Conservation (phyloP, 2,113 vertebrate genomes). For the Gnathochromis pfefferi region DNA sequence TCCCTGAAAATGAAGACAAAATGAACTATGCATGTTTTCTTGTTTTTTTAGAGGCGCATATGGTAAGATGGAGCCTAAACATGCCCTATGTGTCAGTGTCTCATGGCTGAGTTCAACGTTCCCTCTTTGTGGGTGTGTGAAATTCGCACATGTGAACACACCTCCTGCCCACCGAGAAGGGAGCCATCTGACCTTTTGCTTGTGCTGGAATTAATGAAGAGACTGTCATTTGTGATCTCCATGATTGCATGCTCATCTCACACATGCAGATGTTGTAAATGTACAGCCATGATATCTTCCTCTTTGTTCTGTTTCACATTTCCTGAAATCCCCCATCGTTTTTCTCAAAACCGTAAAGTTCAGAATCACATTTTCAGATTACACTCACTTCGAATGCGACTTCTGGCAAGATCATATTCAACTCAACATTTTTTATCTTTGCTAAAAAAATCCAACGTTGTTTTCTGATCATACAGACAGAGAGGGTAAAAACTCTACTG, state of each 20-base stretch:
- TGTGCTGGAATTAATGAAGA: constrained; percentile 48
- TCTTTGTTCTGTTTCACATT: background rate
- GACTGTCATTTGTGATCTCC: constrained; percentile 23
- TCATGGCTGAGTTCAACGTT: constrained; percentile 49
- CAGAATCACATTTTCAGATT: background rate
- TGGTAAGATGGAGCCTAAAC: background rate
- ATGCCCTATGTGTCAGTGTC: constrained; percentile 15
- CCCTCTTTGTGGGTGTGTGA: constrained; percentile 54
- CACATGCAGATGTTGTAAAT: constrained; percentile 9
- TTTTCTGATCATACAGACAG: background rate
- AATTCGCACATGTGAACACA: constrained; percentile 55
- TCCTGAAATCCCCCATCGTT: background rate
- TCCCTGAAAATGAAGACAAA: background rate
- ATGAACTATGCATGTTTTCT: background rate
- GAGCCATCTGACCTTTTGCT: constrained; percentile 63
- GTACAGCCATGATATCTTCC: background rate
- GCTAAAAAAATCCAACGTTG: background rate
- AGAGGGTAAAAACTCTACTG: background rate
- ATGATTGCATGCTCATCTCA: background rate
- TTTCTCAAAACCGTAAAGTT: background rate
- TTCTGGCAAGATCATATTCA: background rate
- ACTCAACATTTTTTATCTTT: background rate
- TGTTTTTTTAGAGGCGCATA: background rate
- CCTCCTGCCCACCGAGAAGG: constrained; percentile 43
- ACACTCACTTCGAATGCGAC: background rate